phyloP scores from a whole-genome alignment of 2,113 vertebrate genomes.

The Colistium nudipinnis region DNA sequence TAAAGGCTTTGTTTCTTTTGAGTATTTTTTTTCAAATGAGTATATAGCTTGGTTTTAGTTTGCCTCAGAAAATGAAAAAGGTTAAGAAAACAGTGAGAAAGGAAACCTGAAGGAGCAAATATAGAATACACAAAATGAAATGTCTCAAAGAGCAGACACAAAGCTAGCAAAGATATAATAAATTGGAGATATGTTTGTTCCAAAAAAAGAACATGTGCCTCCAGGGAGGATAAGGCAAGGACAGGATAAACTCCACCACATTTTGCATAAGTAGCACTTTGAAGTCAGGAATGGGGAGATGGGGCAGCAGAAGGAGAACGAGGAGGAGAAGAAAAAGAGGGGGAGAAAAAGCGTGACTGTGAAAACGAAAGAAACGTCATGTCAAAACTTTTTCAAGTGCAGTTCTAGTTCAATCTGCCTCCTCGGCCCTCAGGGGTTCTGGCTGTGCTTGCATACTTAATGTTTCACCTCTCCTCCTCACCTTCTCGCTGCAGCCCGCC shows the following conservation, averaged over 20 bases:
- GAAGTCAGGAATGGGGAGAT: conserved; percentile 75
- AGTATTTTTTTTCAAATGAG: too few relatives aligned
- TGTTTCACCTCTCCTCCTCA: conserved; percentile 50
- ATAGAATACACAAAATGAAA: not conserved
- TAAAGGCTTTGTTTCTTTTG: too few relatives aligned
- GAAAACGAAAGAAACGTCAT: conserved; percentile 58
- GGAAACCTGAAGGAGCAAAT: not conserved
- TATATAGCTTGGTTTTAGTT: too few relatives aligned
- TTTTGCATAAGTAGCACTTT: conserved; percentile 86
- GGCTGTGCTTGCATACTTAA: conserved; percentile 51
- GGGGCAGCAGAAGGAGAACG: conserved; percentile 12
- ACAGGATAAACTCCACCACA: conserved; percentile 80
- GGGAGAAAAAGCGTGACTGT: conserved; percentile 18
- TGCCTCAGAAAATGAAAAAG: not conserved
- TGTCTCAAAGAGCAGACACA: not conserved
- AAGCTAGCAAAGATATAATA: conserved; percentile 1
- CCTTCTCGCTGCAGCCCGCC: conserved; percentile 26
- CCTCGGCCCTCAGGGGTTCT: conserved; percentile 30
- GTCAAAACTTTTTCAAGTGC: conserved; percentile 66
- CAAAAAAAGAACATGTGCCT: conserved; percentile 70
- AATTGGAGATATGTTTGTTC: conserved; percentile 69
- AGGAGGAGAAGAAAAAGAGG: conserved; percentile 37
- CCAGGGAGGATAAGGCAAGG: conserved; percentile 77
- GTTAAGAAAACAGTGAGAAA: not conserved
- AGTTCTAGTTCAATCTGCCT: conserved; percentile 56